phyloP scores from a whole-genome alignment of 2,113 vertebrate species.

The Leptocoma aspasia region DNA sequence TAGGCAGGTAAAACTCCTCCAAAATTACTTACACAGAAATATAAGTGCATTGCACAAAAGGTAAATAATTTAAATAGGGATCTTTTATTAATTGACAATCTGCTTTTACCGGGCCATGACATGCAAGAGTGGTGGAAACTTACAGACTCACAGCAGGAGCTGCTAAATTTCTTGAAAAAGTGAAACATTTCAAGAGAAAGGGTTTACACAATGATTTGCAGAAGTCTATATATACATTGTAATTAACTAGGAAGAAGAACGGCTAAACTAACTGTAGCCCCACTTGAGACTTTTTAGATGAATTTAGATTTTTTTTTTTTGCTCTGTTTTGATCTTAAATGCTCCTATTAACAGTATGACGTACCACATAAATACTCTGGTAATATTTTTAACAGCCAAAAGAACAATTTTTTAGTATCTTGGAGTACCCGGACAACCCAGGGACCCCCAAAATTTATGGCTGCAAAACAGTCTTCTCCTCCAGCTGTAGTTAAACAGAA shows the following conservation, averaged over 20 bases:
- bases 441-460: background rate
- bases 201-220: background rate
- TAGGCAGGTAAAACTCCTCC: background rate
- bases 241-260: background rate
- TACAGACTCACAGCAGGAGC: background rate
- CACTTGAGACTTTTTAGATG: background rate
- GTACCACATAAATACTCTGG: background rate
- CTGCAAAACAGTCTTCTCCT: background rate
- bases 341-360: background rate
- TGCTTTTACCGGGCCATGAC: background rate
- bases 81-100: background rate
- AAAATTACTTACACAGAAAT: background rate
- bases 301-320: no score
- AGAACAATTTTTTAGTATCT: background rate
- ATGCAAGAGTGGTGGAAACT: background rate
- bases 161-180: background rate
- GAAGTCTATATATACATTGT: background rate
- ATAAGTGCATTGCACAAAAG: background rate
- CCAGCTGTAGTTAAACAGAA: background rate
- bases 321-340: background rate
- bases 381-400: background rate
- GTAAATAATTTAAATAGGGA: background rate
- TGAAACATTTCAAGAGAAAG: background rate
- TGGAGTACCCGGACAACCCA: background rate
- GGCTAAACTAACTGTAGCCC: background rate